These are phyloP conservation scores for Drosophila anomelani DNA, from an alignment of 2,888 invertebrate genomes.

Conservation along the genomic window DNA sequence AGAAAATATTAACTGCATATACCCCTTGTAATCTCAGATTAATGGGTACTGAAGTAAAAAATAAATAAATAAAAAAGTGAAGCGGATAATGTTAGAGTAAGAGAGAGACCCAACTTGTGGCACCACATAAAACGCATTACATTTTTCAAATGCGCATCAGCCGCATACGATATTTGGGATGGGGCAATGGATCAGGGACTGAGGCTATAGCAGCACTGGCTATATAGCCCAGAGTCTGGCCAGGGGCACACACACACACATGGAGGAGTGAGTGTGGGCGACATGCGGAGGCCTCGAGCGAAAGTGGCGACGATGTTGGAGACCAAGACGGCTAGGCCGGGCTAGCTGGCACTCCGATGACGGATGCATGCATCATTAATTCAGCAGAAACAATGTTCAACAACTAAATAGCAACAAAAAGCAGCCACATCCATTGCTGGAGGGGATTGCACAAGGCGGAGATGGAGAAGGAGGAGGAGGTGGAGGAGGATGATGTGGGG, in stretches of 20 bases:
- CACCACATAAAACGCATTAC: constrained; percentile 65
- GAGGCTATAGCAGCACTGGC: constrained; percentile 5
- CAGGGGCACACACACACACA: background rate
- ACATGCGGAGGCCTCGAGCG: constrained; percentile 51
- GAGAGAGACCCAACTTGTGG: constrained; percentile 35
- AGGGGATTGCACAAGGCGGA: background rate
- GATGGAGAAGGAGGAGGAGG: background rate
- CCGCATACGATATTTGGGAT: constrained; percentile 1
- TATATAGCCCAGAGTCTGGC: constrained; percentile 15
- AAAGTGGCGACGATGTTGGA: constrained; percentile 58
- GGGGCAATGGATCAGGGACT: constrained; percentile 11
- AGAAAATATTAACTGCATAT: background rate
- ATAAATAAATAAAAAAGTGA: background rate
- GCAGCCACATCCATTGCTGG: constrained; percentile 21
- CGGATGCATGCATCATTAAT: constrained; percentile 81
- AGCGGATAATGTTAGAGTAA: constrained; percentile 10
- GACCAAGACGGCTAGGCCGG: constrained; percentile 47
- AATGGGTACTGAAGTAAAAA: background rate
- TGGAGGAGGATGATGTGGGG: constrained; percentile 3
- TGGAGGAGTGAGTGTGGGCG: constrained; percentile 49
- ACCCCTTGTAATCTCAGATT: background rate
- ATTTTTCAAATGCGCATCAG: constrained; percentile 63
- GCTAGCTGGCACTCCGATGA: constrained; percentile 66
- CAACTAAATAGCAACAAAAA: constrained; percentile 39
- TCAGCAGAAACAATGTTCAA: constrained; percentile 56